Conservation (phyloP, 2,888 invertebrate genomes). For the Candidula unifasciata region DNA sequence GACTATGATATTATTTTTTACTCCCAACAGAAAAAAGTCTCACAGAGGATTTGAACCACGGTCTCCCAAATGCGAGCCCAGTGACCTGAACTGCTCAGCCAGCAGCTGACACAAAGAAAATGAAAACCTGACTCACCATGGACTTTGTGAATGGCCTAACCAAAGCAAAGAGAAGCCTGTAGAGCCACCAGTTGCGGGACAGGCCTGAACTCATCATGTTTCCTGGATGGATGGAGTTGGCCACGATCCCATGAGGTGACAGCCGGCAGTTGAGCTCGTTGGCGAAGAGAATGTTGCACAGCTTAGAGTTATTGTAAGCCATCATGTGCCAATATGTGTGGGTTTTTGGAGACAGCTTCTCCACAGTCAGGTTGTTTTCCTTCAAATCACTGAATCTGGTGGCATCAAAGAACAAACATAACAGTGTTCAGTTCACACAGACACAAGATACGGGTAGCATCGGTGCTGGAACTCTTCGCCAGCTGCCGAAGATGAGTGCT, state of each 20-base stretch:
- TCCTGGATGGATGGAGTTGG: slow-evolving; percentile 75
- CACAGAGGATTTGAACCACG: no score
- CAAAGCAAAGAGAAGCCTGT: slow-evolving; percentile 86
- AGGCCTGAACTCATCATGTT: slow-evolving; percentile 91
- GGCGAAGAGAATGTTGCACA: slow-evolving; percentile 91
- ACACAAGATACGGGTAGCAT: no score
- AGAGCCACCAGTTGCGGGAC: slow-evolving; percentile 90
- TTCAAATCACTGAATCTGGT: slow-evolving; percentile 73
- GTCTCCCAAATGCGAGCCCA: no score
- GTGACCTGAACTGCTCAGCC: no score
- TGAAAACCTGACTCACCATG: slow-evolving; percentile 83
- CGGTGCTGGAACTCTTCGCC: no score
- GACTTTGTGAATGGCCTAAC: slow-evolving; percentile 96
- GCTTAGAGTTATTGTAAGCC: slow-evolving; percentile 91
- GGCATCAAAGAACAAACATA: background rate
- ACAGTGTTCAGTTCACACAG: no score
- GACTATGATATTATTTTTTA: no score
- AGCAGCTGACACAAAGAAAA: no score
- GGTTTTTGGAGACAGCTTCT: slow-evolving; percentile 84
- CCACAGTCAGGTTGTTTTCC: slow-evolving; percentile 75
- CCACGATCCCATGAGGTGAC: slow-evolving; percentile 62
- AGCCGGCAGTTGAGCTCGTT: slow-evolving; percentile 83
- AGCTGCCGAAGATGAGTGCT: no score
- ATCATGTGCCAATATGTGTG: slow-evolving; percentile 88
- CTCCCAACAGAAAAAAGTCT: no score